These are phyloP conservation scores for Okapia johnstoni DNA, from an alignment of 2,113 vertebrate species.

Conservation along the genomic window DNA sequence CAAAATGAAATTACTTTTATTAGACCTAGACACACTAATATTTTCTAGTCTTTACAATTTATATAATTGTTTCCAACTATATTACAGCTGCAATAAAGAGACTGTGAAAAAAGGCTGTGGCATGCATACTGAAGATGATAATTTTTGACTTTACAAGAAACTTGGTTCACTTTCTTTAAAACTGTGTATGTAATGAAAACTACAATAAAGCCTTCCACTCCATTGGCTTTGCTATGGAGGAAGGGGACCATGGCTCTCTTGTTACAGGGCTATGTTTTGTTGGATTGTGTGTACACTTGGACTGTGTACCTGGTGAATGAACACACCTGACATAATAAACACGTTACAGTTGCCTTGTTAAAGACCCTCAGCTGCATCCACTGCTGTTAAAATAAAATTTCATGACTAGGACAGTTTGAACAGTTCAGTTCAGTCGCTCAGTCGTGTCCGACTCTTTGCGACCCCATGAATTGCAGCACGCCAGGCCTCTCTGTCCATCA, in stretches of 20 bases:
- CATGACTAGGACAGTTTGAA: neutral
- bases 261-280: neutral
- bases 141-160: slow-evolving; percentile 52
- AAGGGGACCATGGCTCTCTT: neutral
- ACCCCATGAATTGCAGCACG: too few species aligned
- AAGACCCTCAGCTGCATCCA: neutral
- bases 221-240: slow-evolving; percentile 44
- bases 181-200: slow-evolving; percentile 54
- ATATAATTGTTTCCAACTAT: slow-evolving; percentile 33
- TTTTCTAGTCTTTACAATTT: slow-evolving; percentile 59
- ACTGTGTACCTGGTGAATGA: neutral
- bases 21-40: slow-evolving; percentile 41
- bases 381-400: neutral
- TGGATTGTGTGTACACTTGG: neutral
- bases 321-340: neutral
- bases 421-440: too few species aligned
- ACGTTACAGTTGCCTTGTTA: neutral
- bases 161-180: slow-evolving; percentile 45
- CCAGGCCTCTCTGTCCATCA: too few species aligned
- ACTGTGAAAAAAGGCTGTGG: slow-evolving; percentile 56
- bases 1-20: slow-evolving; percentile 43
- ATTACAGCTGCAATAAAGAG: slow-evolving; percentile 35
- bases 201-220: slow-evolving; percentile 24
- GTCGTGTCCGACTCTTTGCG: too few species aligned
- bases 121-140: neutral